Evolutionary conservation across 2,113 vertebrate species (phyloP), one percentile per base, ranked within the genome.

Genomic region (Pipra filicauda): DNA sequence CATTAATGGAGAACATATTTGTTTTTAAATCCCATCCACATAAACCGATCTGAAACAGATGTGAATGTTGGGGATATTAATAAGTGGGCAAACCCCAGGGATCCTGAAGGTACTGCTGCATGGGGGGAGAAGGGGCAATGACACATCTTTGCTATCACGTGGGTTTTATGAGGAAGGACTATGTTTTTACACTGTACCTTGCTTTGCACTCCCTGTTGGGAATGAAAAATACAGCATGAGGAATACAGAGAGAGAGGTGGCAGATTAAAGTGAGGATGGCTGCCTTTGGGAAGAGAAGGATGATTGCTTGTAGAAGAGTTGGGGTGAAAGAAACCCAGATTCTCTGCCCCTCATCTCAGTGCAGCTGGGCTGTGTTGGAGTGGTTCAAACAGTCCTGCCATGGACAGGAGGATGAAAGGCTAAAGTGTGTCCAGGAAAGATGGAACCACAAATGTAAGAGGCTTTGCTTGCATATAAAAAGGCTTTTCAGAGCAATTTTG

Each of bases 1-100:
- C 91, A 88, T 91, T 97, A 96, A 96, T 89, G 82, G 70, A 65
- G 92, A 97, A 96, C 93, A 95, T 91, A 88, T 90, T 96, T 97
- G 85, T 95, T 96, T 85, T 96, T 94, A 95, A 94, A 96, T 89
- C 94, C 70, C 93, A 80, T 95, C 86, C 92, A 62, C 87, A 77
- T 37, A 80, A 95, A 87, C 37, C 33, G 33, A 97, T 97, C 37
- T 23, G 80, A 97, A 97, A 91, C 96, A 97, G 96, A 97, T 97
- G 93, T 95, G 89, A 64, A 69, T 6, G 19, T 27, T 66, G 95
- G 51, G 82, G 59, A 72, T 95, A 83, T 96, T 92, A 93, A 91
- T 69, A 91, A 95, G 23, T 67, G 72, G 79, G 91, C 85, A 84
- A 88, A 71, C 85, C 57, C 79, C 76, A 77, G 93, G 91, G 83